Base-by-base conservation (phyloP, 30 jellyfish, hydroid and myxozoan species). In the Turritopsis dohrnii region DNA sequence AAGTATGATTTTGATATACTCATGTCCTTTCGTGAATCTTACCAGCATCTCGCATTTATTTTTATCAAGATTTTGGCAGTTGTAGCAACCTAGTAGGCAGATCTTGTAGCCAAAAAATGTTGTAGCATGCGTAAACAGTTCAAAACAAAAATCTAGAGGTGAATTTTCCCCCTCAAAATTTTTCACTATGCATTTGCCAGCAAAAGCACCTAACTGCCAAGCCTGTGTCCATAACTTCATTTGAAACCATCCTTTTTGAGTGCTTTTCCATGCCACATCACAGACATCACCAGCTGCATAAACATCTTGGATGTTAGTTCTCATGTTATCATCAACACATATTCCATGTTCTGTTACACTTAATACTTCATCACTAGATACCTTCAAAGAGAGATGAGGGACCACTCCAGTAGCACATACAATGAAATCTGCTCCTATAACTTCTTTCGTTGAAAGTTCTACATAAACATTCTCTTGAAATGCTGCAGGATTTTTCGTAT, bases 191-290 rank as follows among this genome's bases (percentile, higher is more conserved):
- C 99, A 94, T 52, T 75, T 82, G 26, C 97, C 99, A 0, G 99
- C 86, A 74, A 60, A 87, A 0, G 84, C 71, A 0, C 99, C 99
- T 96, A 94, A 85, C 75, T 94, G 99, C 80, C 80, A 79, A n/a
- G 97, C 99, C 75, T 94, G 99, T 21, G 99, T 86, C 99, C 99
- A 94, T 52, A 94, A 85, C 3, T 94, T 90, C 99, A 94, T 94
- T 81, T 85, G 99, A 86, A 94, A 94, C 99, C 99, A 94, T 27
- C 84, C 85, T 19, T 89, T 81, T 1, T 19, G 31, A 1, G 92
- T 69, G 5, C 79, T 80, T 29, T 53, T 75, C 97, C 96, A 94
- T 0, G 90, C 54, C 20, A 91, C 88, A 22, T 79, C 52, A 75
- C 96, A 89, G 18, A 54, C 84, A 79, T 94, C 99, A 17, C 99